Evolutionary conservation across 2,888 invertebrate species (phyloP), one percentile per base, ranked within the genome.

Genomic region (Strigamia crassipes): DNA sequence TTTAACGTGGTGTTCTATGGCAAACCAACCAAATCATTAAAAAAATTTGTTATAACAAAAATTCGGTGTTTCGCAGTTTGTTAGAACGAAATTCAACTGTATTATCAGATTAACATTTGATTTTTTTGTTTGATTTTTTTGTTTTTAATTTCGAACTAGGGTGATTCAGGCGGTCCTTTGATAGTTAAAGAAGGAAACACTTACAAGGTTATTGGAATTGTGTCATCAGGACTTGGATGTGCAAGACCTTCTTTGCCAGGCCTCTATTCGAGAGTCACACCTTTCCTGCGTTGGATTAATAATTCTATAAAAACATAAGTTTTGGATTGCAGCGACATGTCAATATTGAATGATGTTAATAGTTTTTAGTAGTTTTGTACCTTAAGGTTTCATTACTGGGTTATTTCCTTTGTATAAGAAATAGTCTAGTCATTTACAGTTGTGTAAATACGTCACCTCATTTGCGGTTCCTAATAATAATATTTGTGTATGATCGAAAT

Each of bases 161-260:
- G 95, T 86, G 96, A 96, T 88, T 95, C 95, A 84, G 96, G 96
- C 83, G 96, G 96, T 79, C 96, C 96, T 0, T 89, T 96, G 41
- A 93, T 95, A 92, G 86, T 90, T 51, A 87, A 86, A 82, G 87
- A 86, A 81, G 88, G 90, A 0, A 90, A 89, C 80, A 91, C 91
- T 82, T 89, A 90, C 85, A 91, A 91, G 85, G 90, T 93, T 0
- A 91, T 94, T 84, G 96, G 96, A 0, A 92, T 96, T 0, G 94
- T 95, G 0, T 95, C 95, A 0, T 94, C 95, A 0, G 96, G 96
- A 38, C 92, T 93, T 81, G 96, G 96, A 0, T 96, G 96, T 87
- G 95, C 93, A 0, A 90, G 94, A 84, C 93, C 94, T 0, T 91
- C 91, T 83, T 90, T 94, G 86, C 96, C 96, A 0, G 96, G 96